Percentiles rank a stretch among this genome's conserved stretches.
phyloP scores from a whole-genome alignment of 2,797 vertebrate species.

The Gobionotothen gibberifrons region DNA sequence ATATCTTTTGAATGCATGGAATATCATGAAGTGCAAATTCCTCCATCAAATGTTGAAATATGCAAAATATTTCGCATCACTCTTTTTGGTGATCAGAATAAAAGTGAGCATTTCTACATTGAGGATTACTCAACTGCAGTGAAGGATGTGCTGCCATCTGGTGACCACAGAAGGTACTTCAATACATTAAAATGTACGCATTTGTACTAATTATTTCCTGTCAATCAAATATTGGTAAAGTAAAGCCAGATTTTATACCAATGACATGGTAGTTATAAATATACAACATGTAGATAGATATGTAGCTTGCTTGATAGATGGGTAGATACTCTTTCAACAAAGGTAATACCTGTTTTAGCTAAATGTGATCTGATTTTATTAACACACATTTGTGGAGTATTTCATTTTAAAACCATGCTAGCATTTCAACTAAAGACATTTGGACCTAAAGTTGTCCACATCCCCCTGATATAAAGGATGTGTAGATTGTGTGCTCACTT shows the following conservation, averaged over 20 bases:
- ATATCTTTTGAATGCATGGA: neutral
- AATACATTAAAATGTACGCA: neutral
- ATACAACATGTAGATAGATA: neutral
- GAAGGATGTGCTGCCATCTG: conserved; percentile 63
- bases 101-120: conserved; percentile 13
- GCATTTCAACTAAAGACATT: conserved; percentile 18
- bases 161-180: conserved; percentile 56
- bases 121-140: conserved; percentile 28
- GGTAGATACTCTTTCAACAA: neutral
- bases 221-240: neutral
- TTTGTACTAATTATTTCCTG: neutral
- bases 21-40: neutral
- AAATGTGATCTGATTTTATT: neutral
- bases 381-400: neutral
- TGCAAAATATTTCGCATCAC: neutral
- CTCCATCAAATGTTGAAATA: neutral
- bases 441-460: neutral
- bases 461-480: neutral
- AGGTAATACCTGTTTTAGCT: neutral
- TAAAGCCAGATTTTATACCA: neutral
- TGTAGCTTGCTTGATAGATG: neutral
- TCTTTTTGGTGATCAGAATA: neutral
- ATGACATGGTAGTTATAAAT: neutral
- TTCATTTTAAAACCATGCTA: neutral
- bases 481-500: neutral